These are phyloP conservation scores for Epinephelus moara DNA, from an alignment of 2,113 vertebrate species.

Conservation along the genomic window DNA sequence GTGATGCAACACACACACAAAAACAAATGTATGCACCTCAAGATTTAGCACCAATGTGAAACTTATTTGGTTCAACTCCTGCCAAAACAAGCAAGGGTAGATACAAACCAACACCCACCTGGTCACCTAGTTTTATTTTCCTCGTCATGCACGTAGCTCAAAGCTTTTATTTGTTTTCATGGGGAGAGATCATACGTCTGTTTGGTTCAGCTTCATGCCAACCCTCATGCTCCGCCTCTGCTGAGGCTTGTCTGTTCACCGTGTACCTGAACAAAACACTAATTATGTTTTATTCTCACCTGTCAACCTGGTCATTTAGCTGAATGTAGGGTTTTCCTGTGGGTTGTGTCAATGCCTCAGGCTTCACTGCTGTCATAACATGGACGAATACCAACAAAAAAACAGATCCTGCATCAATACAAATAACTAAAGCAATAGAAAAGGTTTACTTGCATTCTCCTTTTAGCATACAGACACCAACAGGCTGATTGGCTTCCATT, in stretches of 20 bases:
- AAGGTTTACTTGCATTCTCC: too few relatives aligned
- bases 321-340: too few relatives aligned
- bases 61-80: background rate
- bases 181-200: background rate
- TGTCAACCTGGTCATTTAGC: background rate
- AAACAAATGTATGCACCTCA: background rate
- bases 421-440: background rate
- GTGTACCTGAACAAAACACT: background rate
- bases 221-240: background rate
- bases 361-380: background rate
- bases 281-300: background rate
- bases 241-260: background rate
- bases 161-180: background rate
- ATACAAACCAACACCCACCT: background rate
- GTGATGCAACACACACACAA: background rate
- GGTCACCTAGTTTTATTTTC: background rate
- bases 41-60: background rate
- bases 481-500: background rate
- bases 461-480: too few relatives aligned
- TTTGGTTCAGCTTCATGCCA: background rate
- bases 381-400: background rate
- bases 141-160: accelerated
- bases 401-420: background rate
- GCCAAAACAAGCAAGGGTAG: background rate
- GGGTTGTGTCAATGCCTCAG: background rate